Base-by-base conservation (phyloP, 2,797 vertebrate species). In the Argyrosomus regius region DNA sequence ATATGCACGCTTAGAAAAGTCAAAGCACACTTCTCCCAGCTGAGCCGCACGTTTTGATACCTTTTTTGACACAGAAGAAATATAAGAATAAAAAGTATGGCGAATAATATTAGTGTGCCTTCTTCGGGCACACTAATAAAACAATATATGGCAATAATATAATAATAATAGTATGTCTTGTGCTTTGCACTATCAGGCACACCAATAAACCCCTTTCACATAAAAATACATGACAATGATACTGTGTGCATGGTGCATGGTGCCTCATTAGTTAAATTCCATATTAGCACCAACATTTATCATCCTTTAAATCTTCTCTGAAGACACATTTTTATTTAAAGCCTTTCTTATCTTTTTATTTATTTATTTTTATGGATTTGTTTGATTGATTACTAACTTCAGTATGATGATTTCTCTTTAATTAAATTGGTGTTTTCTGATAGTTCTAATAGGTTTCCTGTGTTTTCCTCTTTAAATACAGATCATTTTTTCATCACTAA, bases 401-500 rank as follows among this genome's bases (percentile, higher is more conserved):
- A 18, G 10, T 7, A 20, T 28, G 28, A 69, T 66, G 11, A 61
- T n/a, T 43, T 45, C 45, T 63, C 41, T 63, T 2, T 12, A 9
- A 28, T 22, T 52, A 7, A 67, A 77, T 66, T 24, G 48, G 26
- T 41, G 5, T 48, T 63, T 16, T 46, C 6, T 20, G 8, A 24
- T 22, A 0, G 16, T 26, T 35, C 8, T 8, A 35, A 31, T 31
- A 31, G 28, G 31, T 24, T 60, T 18, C 43, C 4, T 20, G 1
- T 14, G 5, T 31, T 24, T 63, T 48, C 5, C 26, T 65, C 6
- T 59, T 41, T 41, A 20, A 20, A 10, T 24, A 31, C 41, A 54
- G n/a, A 61, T 56, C 31, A 6, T 43, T n/a, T 67, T 68, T 45
- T 48, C 56, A 69, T 58, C 8, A 45, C 41, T 18, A 28, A 69